Evolutionary conservation across 2,113 vertebrate genomes (phyloP), one percentile per base, ranked within the genome.

Genomic region (Apodemus sylvaticus): DNA sequence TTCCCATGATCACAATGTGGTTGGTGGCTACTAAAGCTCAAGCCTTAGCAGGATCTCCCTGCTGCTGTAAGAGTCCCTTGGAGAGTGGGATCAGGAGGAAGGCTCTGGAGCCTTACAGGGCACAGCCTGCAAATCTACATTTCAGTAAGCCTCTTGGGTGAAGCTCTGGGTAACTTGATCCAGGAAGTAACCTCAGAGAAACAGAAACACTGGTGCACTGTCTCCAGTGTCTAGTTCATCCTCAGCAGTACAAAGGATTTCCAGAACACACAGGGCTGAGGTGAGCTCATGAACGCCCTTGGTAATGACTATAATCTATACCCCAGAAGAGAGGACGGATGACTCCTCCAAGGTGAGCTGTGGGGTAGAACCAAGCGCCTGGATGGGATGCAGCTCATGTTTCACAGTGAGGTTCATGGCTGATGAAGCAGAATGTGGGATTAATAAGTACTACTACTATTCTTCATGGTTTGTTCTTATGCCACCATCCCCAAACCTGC

Each of bases 151-250:
- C 12, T 20, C 2, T 1, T 26, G 11, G 3, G 34, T 86, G 53
- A 36, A 53, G 1, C 39, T 48, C n/a, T 36, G 24, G n/a, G n/a
- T 86, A 78, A 91, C 36, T 74, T 87, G 58, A 90, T 53, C 31
- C 26, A 86, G 81, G n/a, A 29, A 93, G 60, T 62, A 70, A 58
- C 55, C 77, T 77, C 55, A 64, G 36, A 94, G 92, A 96, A 93
- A 81, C 64, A 31, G 60, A 24, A 22, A 62, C 60, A 62, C 26
- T 1, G 62, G 24, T 83, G 9, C 68, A 2, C 42, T 86, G 12
- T 64, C 58, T 51, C 36, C 16, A 60, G 48, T 31, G 45, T 68
- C 39, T 31, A 76, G 77, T 96, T 76, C 7, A 81, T 77, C 22
- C 89, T 95, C 58, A 53, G 1, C 36, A 88, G 22, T 58, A 60